Percentiles rank a stretch among this genome's conserved stretches.
Evolutionary conservation across 2,113 vertebrate genomes (phyloP).

Genomic region (Aegotheles bennettii): DNA sequence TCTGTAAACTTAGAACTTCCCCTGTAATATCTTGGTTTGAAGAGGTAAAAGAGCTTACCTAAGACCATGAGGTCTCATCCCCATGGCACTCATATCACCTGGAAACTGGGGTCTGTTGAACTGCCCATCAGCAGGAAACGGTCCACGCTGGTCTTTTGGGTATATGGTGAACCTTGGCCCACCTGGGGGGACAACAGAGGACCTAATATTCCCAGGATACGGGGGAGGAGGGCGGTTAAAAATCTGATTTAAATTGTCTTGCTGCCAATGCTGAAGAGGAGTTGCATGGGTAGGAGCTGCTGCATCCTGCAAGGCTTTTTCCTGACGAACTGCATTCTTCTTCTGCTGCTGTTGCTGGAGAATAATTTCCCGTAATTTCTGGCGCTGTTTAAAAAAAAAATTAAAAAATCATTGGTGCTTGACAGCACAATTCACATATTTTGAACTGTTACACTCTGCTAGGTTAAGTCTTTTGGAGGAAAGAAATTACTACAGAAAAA

Average conservation of each 20-base stretch:
- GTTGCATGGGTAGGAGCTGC: conserved; percentile 56
- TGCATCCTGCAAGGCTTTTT: conserved; percentile 82
- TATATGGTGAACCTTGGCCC: conserved; percentile 77
- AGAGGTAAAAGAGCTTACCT: conserved; percentile 71
- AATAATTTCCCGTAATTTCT: conserved; percentile 90
- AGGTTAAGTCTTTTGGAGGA: background rate
- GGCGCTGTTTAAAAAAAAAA: conserved; percentile 75
- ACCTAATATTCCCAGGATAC: conserved; percentile 83
- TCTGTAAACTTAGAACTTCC: background rate
- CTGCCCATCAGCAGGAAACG: conserved; percentile 75
- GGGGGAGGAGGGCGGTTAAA: conserved; percentile 92
- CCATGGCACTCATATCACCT: conserved; percentile 75
- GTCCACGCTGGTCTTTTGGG: conserved; percentile 77
- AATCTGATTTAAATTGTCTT: conserved; percentile 74
- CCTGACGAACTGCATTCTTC: conserved; percentile 83
- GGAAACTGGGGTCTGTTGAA: conserved; percentile 78
- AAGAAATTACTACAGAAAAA: background rate
- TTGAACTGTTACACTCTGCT: background rate
- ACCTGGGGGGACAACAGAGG: conserved; percentile 68
- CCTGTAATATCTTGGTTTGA: background rate
- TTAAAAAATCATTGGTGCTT: background rate
- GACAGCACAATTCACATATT: background rate
- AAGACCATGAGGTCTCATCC: conserved; percentile 76
- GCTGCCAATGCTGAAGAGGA: conserved; percentile 81
- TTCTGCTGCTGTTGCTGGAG: conserved; percentile 94